Conservation (phyloP, 92 coral and sea anemone species). For the Scolanthus callimorphus region DNA sequence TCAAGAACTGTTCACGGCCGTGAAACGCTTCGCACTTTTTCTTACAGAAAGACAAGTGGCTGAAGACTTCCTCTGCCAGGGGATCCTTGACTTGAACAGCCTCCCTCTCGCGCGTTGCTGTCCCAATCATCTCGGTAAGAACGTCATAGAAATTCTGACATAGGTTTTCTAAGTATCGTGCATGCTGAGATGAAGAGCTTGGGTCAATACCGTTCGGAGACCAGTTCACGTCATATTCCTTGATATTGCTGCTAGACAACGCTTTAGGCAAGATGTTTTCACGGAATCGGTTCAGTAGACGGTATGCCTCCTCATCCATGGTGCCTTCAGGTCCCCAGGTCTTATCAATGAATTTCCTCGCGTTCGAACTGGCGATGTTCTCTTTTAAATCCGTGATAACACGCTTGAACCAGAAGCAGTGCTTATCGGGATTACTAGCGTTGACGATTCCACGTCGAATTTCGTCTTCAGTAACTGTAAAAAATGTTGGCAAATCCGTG, state of each 20-base stretch:
- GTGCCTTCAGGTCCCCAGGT: constrained; percentile 21
- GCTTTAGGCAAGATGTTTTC: constrained; percentile 46
- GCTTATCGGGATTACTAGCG: constrained; percentile 58
- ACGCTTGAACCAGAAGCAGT: constrained; percentile 85
- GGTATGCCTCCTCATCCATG: constrained; percentile 60
- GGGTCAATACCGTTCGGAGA: constrained; percentile 83
- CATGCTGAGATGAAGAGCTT: constrained; percentile 56
- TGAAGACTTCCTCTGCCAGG: constrained; percentile 70
- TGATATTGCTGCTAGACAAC: constrained; percentile 48
- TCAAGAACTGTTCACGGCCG: constrained; percentile 72
- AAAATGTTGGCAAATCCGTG: no score
- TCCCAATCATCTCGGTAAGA: constrained; percentile 68
- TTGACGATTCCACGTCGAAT: constrained; percentile 79
- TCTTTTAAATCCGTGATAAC: constrained; percentile 50
- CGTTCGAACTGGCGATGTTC: constrained; percentile 41
- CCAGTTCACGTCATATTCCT: constrained; percentile 74
- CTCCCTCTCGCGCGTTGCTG: constrained; percentile 58
- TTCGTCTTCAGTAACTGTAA: constrained; percentile 83
- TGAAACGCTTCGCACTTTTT: constrained; percentile 81
- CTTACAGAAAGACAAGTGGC: constrained; percentile 77
- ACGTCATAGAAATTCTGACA: constrained; percentile 64
- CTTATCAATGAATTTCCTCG: constrained; percentile 70
- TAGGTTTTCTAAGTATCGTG: constrained; percentile 64
- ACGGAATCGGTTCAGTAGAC: constrained; percentile 37
- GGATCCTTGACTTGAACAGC: constrained; percentile 51